Base-by-base conservation (phyloP, 1,140 invertebrate genomes). In the Portunus trituberculatus region DNA sequence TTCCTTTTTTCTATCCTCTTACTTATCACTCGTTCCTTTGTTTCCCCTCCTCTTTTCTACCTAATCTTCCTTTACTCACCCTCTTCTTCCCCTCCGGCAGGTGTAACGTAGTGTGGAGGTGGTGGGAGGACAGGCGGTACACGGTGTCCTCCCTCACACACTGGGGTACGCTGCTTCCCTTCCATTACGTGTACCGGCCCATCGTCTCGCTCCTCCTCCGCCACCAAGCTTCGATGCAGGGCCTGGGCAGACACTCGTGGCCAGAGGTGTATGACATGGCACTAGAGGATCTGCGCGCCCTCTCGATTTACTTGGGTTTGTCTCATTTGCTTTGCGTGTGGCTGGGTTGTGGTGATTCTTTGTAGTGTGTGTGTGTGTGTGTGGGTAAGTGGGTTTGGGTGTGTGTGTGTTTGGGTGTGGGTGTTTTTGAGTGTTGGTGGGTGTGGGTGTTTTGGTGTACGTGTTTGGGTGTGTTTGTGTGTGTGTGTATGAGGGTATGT, bases 291-390 rank as follows among this genome's bases (percentile, higher is more conserved):
- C 39, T 93, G 1, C 10, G 1, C 20, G 92, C 92, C 25, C 83
- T 93, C 25, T 93, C 92, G 20, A 39, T 31, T 59, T 93, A 88
- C 46, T 16, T 93, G 7, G 92, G 92, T 93, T 39, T 39, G 6
- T 39, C 39, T 39, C 6, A 39, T 39, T 39, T 39, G 39, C 6
- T 2, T 39, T 6, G 52, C n/a, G n/a, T n/a, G n/a, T n/a, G n/a
- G n/a, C n/a, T n/a, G n/a, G n/a, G n/a, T n/a, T n/a, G 48, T 28
- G n/a, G n/a, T 84, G 31, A 7, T 4, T 84, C 4, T 28, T 4
- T 28, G 83, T 84, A 20, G 31, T 52, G 48, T 52, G 48, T 52
- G 48, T 52, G 48, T 52, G 48, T 52, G 48, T 52, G 48, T 52
- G 48, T 52, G 48, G 6, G 48, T 52, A 14, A 7, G 48, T 52